A percentile compares a stretch with the other conserved stretches of the same genome.
Conservation (phyloP, 1,140 invertebrate species). For the Cyclina sinensis region DNA sequence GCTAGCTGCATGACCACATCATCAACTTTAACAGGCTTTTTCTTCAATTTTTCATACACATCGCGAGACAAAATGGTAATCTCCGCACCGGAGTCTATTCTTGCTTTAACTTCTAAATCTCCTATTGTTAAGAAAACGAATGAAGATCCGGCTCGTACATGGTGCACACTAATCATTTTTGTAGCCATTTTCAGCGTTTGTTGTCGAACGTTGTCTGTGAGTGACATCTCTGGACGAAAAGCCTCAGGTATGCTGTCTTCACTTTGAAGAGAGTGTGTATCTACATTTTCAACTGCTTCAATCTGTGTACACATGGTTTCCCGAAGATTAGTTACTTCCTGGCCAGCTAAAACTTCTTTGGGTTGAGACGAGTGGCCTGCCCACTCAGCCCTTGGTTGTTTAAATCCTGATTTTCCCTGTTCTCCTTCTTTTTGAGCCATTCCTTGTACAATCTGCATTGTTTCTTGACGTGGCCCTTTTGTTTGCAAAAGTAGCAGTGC, state of each 20-base stretch:
- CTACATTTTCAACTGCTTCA: no score
- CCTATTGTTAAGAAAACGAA: slow-evolving; percentile 23
- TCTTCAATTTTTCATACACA: slow-evolving; percentile 1
- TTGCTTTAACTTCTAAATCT: background rate
- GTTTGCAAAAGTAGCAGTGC: slow-evolving; percentile 36
- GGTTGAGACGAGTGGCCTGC: background rate
- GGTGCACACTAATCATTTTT: background rate
- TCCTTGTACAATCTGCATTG: background rate
- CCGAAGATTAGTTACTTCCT: background rate
- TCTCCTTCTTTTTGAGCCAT: background rate
- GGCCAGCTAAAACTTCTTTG: background rate
- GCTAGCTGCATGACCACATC: background rate
- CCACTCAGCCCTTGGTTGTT: slow-evolving; percentile 30
- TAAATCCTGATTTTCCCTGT: background rate
- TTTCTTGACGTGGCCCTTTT: slow-evolving; percentile 34
- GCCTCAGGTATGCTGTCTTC: no score
- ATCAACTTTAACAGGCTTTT: slow-evolving; percentile 26
- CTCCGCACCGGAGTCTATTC: slow-evolving; percentile 51
- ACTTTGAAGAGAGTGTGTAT: no score
- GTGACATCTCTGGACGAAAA: no score
- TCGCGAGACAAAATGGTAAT: slow-evolving; percentile 26
- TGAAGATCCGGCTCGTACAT: slow-evolving; percentile 35
- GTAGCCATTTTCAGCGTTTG: background rate
- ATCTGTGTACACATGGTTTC: no score
- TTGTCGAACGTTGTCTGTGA: no score